Conservation (phyloP, 1,140 invertebrate genomes). For the Oscheius sp. region DNA sequence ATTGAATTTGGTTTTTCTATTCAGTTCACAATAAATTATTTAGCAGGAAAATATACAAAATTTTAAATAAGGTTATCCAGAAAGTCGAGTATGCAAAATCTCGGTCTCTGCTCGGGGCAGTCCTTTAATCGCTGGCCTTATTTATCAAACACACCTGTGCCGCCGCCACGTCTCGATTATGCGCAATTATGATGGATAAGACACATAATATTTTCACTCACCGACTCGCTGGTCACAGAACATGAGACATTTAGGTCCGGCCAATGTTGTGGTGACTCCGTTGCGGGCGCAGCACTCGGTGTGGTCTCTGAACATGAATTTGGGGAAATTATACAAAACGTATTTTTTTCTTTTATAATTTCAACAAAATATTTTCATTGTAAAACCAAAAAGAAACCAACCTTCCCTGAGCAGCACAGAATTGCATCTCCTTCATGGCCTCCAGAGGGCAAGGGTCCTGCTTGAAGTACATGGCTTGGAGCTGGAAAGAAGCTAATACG, state of each 20-base stretch:
- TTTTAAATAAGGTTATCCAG: background rate
- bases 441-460: constrained; percentile 54
- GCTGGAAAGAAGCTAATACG: constrained; percentile 36
- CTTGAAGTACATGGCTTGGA: constrained; percentile 57
- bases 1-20: no score
- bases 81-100: background rate
- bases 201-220: background rate
- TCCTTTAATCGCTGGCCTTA: no score
- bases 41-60: background rate
- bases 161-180: background rate
- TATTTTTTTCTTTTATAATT: background rate
- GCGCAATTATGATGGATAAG: background rate
- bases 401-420: constrained; percentile 55
- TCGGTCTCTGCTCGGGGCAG: no score
- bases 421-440: constrained; percentile 56
- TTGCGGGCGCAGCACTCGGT: constrained; percentile 42
- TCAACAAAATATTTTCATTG: background rate
- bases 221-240: constrained; percentile 58
- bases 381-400: constrained; percentile 2
- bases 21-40: no score
- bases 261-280: constrained; percentile 50
- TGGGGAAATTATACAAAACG: background rate
- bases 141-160: no score
- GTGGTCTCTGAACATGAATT: constrained; percentile 26
- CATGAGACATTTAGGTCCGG: constrained; percentile 52